Conservation (phyloP, 53 echinoderm and acorn worm genomes). For the Arbacia lixula region DNA sequence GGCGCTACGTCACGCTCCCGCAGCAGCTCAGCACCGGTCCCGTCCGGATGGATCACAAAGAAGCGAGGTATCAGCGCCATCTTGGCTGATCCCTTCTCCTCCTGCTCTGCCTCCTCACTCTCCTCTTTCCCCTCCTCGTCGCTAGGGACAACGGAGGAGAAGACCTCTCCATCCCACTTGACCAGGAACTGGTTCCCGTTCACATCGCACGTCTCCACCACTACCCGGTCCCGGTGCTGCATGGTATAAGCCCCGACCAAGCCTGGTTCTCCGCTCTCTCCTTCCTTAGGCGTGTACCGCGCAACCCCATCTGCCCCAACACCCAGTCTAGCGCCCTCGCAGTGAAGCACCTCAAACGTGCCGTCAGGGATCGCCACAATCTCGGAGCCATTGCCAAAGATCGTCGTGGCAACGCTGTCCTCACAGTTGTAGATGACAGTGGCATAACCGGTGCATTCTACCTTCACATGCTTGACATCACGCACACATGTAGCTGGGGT, state of each 20-base stretch:
- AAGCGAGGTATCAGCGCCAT: slow-evolving; percentile 76
- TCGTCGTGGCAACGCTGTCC: slow-evolving; percentile 90
- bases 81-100: slow-evolving; percentile 13
- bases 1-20: slow-evolving; percentile 67
- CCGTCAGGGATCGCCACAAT: slow-evolving; percentile 93
- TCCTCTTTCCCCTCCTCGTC: slow-evolving; percentile 31
- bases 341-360: slow-evolving; percentile 89
- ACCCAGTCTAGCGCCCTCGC: slow-evolving; percentile 76
- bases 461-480: slow-evolving; percentile 80
- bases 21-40: slow-evolving; percentile 85
- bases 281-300: slow-evolving; percentile 72
- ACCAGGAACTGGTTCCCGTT: slow-evolving; percentile 78
- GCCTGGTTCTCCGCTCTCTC: slow-evolving; percentile 42
- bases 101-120: slow-evolving; percentile 18
- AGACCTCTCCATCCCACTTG: slow-evolving; percentile 75
- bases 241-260: slow-evolving; percentile 69
- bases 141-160: slow-evolving; percentile 34
- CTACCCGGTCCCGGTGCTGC: slow-evolving; percentile 69
- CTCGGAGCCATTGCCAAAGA: slow-evolving; percentile 93
- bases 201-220: slow-evolving; percentile 68
- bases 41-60: slow-evolving; percentile 87
- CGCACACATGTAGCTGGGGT: slow-evolving; percentile 40
- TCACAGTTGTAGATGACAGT: slow-evolving; percentile 97
- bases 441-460: slow-evolving; percentile 93
- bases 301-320: slow-evolving; percentile 76